Evolutionary conservation across 2,797 vertebrate species (phyloP).

Genomic region (Trematomus bernacchii): DNA sequence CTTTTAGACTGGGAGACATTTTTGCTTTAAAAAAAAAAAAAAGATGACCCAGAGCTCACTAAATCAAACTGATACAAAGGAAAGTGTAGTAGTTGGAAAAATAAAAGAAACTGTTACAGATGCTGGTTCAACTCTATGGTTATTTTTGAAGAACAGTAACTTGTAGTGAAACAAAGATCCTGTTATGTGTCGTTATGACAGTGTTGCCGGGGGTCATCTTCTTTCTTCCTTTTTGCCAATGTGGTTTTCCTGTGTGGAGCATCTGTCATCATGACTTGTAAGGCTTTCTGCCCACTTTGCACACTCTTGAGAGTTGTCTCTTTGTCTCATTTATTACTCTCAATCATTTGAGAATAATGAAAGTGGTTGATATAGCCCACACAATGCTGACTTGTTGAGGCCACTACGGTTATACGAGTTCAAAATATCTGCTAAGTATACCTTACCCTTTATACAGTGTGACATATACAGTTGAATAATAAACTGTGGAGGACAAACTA

Average conservation of each 20-base stretch:
- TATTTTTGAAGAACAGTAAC: not conserved
- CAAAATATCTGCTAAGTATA: not conserved
- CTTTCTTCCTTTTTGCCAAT: not conserved
- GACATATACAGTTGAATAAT: not conserved
- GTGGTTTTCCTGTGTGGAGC: slow-evolving; percentile 17
- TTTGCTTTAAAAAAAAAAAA: not conserved
- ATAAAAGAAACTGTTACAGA: not conserved
- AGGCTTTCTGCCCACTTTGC: not conserved
- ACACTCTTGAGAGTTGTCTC: not conserved
- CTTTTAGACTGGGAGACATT: slow-evolving; percentile 2
- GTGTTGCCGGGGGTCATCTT: not conserved
- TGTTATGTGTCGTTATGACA: not conserved
- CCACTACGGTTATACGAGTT: not conserved
- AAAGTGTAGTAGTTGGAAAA: not conserved
- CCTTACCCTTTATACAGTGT: not conserved
- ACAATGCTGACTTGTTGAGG: not conserved
- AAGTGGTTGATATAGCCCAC: not conserved
- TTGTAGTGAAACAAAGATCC: not conserved
- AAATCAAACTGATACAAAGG: not conserved
- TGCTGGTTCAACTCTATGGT: not conserved
- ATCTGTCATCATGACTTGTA: not conserved
- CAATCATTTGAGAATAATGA: not conserved
- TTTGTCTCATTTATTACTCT: not conserved
- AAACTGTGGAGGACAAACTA: not conserved
- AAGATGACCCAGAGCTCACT: slow-evolving; percentile 1